A percentile compares a stretch with the other conserved stretches of the same genome.
Conservation (phyloP, 2,888 invertebrate species). For the Pyrochroa serraticornis region DNA sequence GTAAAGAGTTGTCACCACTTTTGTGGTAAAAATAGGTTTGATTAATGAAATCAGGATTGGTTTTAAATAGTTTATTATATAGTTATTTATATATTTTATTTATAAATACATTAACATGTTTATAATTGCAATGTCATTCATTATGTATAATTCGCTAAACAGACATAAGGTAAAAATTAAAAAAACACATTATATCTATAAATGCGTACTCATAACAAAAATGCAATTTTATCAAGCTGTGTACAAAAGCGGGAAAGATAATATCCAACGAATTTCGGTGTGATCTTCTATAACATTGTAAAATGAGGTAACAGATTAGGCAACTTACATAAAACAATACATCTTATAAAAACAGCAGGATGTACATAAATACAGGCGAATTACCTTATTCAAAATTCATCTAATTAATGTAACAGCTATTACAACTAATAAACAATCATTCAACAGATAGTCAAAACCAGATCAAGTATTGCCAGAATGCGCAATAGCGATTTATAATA, state of each 20-base stretch:
- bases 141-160: constrained; percentile 49
- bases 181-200: constrained; percentile 44
- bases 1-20: background rate
- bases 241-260: constrained; percentile 39
- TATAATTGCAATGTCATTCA: constrained; percentile 47
- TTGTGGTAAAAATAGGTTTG: background rate
- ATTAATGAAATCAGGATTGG: background rate
- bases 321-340: constrained; percentile 23
- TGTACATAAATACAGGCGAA: background rate
- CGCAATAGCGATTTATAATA: constrained; percentile 50
- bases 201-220: constrained; percentile 45
- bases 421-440: no score
- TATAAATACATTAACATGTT: constrained; percentile 46
- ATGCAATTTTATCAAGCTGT: constrained; percentile 47
- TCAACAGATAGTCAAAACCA: no score
- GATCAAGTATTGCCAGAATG: constrained; percentile 9
- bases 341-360: constrained; percentile 14
- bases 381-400: no score
- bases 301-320: constrained; percentile 32
- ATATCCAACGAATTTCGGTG: constrained; percentile 25
- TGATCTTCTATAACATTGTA: constrained; percentile 28
- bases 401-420: no score
- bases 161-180: constrained; percentile 39
- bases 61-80: constrained; percentile 30
- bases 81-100: constrained; percentile 28